Percentiles rank a stretch among this genome's conserved stretches.
Evolutionary conservation across 2,797 vertebrate species (phyloP).

Genomic region (Tolypeutes matacus): DNA sequence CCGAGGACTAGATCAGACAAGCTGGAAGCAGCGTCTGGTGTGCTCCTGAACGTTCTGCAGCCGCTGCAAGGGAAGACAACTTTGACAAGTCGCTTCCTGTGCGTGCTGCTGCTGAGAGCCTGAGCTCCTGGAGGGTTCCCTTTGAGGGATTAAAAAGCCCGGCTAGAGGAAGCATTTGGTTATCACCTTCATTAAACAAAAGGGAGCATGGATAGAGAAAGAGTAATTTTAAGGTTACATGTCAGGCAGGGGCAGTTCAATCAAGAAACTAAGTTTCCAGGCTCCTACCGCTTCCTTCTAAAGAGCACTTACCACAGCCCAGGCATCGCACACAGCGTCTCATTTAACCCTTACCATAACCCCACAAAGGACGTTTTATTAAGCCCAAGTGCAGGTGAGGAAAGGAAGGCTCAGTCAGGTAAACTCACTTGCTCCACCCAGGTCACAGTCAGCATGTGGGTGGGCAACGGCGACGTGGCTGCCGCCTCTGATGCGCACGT

Average conservation of each 20-base stretch:
- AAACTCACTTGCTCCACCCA: no score
- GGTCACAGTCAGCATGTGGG: fast-evolving
- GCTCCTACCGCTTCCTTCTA: not conserved
- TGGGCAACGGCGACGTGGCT: fast-evolving
- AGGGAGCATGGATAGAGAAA: fast-evolving
- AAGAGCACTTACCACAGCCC: not conserved
- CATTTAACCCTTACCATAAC: not conserved
- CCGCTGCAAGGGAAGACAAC: not conserved
- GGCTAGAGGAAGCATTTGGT: not conserved
- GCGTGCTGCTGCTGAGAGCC: not conserved
- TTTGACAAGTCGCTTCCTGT: not conserved
- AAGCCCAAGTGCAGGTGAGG: not conserved
- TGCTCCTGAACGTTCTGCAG: fast-evolving
- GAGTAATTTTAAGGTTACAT: fast-evolving
- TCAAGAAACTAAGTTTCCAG: not conserved
- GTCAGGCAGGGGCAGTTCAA: not conserved
- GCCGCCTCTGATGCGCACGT: fast-evolving
- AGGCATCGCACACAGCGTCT: fast-evolving
- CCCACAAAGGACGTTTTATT: not conserved
- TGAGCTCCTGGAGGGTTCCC: not conserved
- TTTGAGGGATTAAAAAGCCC: not conserved
- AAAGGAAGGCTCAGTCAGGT: not conserved
- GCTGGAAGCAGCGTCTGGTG: fast-evolving
- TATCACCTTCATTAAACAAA: not conserved
- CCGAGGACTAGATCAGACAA: not conserved